Base-by-base conservation (phyloP, 2,113 vertebrate genomes). In the Solea senegalensis region DNA sequence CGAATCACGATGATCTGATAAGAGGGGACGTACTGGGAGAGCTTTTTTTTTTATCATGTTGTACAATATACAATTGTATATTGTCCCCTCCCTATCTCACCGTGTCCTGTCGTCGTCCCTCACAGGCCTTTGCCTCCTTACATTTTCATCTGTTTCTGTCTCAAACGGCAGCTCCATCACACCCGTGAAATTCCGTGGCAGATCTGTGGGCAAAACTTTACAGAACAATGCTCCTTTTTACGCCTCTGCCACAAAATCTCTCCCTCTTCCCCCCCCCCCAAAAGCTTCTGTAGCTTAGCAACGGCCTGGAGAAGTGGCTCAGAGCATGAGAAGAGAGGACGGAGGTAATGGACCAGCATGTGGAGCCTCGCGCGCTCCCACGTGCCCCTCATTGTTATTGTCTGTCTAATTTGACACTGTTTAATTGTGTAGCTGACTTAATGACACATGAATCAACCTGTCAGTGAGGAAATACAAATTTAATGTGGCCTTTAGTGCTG, bases 281-380 rank as follows among this genome's bases (percentile, higher is more conserved):
- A 4, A 44, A 74, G 77, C 51, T 62, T 85, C 65, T 40, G 85
- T 87, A 81, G 69, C 88, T 83, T 83, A 85, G 87, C 85, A 91
- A 91, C 86, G 71, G 75, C 45, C 66, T 53, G 48, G 61, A 55
- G 66, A 83, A 81, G 61, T 70, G 50, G 53, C 60, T 76, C 10
- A 5, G 66, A 74, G 53, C 51, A 27, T 69, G 13, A 69, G 82
- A 73, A 71, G 55, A 16, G 65, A 51, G 26, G 76, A 71, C 49
- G 56, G 61, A 66, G 84, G 86, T 89, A 88, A 89, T 90, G 82
- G 84, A 76, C 51, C 69, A 62, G 68, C 71, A 60, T 84, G 80
- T 54, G 41, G 61, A 76, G 71, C 63, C 67, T 75, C 52, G 68
- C 63, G 74, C 62, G 74, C 62, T 82, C 81, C 74, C 69, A 67